Conservation (phyloP, 2,113 vertebrate species). For the Atlantisia rogersi region DNA sequence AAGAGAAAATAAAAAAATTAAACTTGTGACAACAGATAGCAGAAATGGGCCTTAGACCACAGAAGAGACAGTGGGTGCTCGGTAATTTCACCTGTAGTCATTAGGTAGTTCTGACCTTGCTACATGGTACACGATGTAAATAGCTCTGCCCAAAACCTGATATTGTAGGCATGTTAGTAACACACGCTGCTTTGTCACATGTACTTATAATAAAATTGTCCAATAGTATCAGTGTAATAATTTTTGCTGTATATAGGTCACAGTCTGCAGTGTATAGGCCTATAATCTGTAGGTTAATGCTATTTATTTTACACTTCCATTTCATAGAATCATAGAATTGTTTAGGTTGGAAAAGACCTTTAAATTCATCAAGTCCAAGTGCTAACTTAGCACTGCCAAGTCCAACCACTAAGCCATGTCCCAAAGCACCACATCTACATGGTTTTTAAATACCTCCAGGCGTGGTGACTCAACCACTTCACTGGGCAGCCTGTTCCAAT, state of each 20-base stretch:
- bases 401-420: too few species aligned
- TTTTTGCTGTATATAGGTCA: neutral
- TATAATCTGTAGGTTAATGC: neutral
- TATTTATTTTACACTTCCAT: neutral
- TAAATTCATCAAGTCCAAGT: too few species aligned
- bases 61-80: neutral
- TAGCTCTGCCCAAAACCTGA: neutral
- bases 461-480: too few species aligned
- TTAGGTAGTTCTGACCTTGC: neutral
- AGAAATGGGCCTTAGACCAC: neutral
- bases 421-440: too few species aligned
- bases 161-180: neutral
- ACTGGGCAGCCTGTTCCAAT: too few species aligned
- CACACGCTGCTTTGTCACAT: neutral
- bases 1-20: neutral
- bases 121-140: neutral
- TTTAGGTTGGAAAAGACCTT: too few species aligned
- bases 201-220: neutral
- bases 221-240: rapidly evolving
- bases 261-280: neutral
- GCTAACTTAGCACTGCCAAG: too few species aligned
- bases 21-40: neutral
- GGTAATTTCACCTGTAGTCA: neutral
- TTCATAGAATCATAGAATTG: too few species aligned
- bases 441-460: too few species aligned